A percentile compares a stretch with the other conserved stretches of the same genome.
Conservation (phyloP, 1,140 invertebrate species). For the Plutomurus gul region DNA sequence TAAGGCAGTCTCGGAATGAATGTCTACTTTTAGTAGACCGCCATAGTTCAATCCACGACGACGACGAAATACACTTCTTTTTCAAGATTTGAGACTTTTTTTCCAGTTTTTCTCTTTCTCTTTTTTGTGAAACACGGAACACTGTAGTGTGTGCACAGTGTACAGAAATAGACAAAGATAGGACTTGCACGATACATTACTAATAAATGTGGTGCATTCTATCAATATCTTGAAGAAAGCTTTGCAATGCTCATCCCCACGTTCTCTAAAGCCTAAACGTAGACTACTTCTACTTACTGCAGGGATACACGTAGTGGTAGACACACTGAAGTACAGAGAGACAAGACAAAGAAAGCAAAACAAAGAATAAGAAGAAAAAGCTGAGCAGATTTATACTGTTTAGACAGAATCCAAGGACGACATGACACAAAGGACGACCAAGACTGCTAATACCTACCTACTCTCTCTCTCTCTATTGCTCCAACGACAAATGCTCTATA, state of each 20-base stretch:
- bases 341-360: not conserved
- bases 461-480: not conserved
- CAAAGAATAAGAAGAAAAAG: not conserved
- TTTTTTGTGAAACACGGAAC: too few species aligned
- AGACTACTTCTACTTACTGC: too few species aligned
- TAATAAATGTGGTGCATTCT: constrained; percentile 7
- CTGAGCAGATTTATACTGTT: constrained; percentile 3
- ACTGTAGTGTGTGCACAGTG: too few species aligned
- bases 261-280: too few species aligned
- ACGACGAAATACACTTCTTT: constrained; percentile 5
- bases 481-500: not conserved
- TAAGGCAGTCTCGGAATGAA: too few species aligned
- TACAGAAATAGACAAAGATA: too few species aligned
- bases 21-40: not conserved
- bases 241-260: not conserved
- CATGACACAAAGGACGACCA: not conserved
- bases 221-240: not conserved
- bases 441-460: not conserved
- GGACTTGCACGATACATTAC: too few species aligned
- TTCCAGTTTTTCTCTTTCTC: too few species aligned
- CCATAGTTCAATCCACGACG: not conserved
- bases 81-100: not conserved
- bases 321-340: too few species aligned
- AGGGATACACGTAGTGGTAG: too few species aligned
- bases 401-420: not conserved